Conservation (phyloP, 1,140 invertebrate genomes). For the Drosophila repletoides region DNA sequence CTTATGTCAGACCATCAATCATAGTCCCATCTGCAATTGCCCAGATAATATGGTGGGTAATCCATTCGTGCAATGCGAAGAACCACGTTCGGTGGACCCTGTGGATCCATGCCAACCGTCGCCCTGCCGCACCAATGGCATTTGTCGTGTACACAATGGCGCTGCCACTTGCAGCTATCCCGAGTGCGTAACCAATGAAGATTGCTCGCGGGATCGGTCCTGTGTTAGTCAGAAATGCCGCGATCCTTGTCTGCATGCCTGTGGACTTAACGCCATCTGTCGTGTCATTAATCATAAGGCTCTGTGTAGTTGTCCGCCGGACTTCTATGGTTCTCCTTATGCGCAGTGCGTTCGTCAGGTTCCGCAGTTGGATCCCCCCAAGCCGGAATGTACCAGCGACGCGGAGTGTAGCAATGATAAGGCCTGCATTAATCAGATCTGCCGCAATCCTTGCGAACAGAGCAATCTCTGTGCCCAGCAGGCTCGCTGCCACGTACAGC, state of each 20-base stretch:
- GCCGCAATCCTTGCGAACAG: slow-evolving; percentile 89
- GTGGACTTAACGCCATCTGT: slow-evolving; percentile 93
- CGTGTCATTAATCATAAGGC: slow-evolving; percentile 91
- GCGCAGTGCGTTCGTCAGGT: slow-evolving; percentile 86
- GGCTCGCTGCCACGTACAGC: slow-evolving; percentile 90
- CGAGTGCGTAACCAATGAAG: slow-evolving; percentile 92
- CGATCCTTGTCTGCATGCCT: slow-evolving; percentile 91
- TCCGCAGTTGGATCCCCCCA: slow-evolving; percentile 83
- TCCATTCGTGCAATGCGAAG: slow-evolving; percentile 89
- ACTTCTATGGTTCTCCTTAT: slow-evolving; percentile 91
- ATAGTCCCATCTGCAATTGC: slow-evolving; percentile 91
- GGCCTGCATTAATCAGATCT: slow-evolving; percentile 90
- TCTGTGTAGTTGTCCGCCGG: slow-evolving; percentile 90
- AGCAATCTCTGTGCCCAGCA: slow-evolving; percentile 89
- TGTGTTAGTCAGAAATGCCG: slow-evolving; percentile 92
- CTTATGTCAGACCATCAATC: slow-evolving; percentile 87
- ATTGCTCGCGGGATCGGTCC: slow-evolving; percentile 90
- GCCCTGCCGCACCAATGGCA: slow-evolving; percentile 90
- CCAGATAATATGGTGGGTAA: slow-evolving; percentile 85
- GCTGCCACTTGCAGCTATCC: slow-evolving; percentile 90
- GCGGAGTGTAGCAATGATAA: slow-evolving; percentile 92
- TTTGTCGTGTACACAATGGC: slow-evolving; percentile 88
- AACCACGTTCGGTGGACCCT: slow-evolving; percentile 69
- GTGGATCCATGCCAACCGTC: slow-evolving; percentile 90
- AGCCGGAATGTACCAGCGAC: slow-evolving; percentile 90